These are phyloP conservation scores for Echiichthys vipera DNA, from an alignment of 2,797 vertebrate species.

Conservation along the genomic window DNA sequence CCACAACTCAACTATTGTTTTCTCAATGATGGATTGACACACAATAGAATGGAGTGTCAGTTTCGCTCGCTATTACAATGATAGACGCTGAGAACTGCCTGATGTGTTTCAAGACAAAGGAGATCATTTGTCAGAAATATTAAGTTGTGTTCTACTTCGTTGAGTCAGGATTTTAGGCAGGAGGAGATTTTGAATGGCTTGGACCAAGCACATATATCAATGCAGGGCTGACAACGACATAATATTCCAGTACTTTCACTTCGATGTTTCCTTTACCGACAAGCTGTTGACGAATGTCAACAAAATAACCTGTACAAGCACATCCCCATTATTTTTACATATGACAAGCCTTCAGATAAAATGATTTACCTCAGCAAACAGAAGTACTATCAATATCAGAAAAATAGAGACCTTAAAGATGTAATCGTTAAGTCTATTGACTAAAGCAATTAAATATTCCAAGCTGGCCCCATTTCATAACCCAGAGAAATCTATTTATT, in stretches of 20 bases:
- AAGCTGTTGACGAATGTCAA: conserved; percentile 17
- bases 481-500: conserved; percentile 62
- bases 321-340: conserved; percentile 12
- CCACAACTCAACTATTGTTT: conserved; percentile 56
- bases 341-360: conserved; percentile 25
- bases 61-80: conserved; percentile 34
- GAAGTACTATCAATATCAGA: not conserved
- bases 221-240: not conserved
- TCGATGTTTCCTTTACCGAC: not conserved
- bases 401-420: conserved; percentile 22
- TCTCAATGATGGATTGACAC: conserved; percentile 55
- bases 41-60: conserved; percentile 45
- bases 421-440: conserved; percentile 20
- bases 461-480: conserved; percentile 33
- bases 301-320: conserved; percentile 18
- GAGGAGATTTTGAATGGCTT: conserved; percentile 23
- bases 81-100: conserved; percentile 33
- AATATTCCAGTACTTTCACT: not conserved
- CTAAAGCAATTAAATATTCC: conserved; percentile 34
- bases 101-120: conserved; percentile 52
- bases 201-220: conserved; percentile 5
- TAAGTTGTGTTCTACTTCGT: conserved; percentile 9
- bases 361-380: conserved; percentile 23
- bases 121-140: conserved; percentile 41
- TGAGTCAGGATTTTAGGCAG: conserved; percentile 4